A percentile compares a stretch with the other conserved stretches of the same genome.
Conservation (phyloP, 2,888 invertebrate species). For the Furcula furcula region DNA sequence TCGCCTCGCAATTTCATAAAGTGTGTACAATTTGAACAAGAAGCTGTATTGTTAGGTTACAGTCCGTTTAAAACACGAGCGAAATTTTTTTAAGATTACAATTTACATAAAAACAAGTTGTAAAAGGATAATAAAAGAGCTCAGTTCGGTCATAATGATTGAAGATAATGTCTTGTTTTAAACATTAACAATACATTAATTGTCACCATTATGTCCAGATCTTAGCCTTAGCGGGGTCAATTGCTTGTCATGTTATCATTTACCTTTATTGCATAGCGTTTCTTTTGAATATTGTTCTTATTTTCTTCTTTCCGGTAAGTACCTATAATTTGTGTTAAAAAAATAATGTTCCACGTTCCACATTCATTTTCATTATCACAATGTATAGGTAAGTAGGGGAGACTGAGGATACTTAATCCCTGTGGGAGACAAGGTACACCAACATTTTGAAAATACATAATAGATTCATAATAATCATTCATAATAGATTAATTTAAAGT, state of each 20-base stretch:
- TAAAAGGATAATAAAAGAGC: conserved; percentile 7
- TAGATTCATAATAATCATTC: too few species aligned
- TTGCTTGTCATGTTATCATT: conserved; percentile 22
- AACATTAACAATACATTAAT: conserved; percentile 12
- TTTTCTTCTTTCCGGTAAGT: conserved; percentile 14
- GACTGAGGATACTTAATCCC: too few species aligned
- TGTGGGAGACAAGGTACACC: too few species aligned
- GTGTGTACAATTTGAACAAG: conserved; percentile 21
- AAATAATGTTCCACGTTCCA: not conserved
- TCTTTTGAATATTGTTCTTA: conserved; percentile 15
- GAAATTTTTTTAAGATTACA: not conserved
- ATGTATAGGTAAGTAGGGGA: too few species aligned
- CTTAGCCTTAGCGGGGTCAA: conserved; percentile 21
- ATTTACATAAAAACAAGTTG: not conserved
- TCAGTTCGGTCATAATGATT: conserved; percentile 12
- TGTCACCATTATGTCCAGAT: conserved; percentile 4
- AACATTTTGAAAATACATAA: too few species aligned
- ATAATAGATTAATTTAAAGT: too few species aligned
- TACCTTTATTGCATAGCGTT: conserved; percentile 18
- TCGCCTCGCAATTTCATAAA: conserved; percentile 34
- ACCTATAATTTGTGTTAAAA: conserved; percentile 12
- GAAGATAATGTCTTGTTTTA: conserved; percentile 14
- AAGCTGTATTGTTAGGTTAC: not conserved
- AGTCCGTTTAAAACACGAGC: not conserved
- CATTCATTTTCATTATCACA: too few species aligned